Base-by-base conservation (phyloP, 2,888 invertebrate genomes). In the Heliconius erato region DNA sequence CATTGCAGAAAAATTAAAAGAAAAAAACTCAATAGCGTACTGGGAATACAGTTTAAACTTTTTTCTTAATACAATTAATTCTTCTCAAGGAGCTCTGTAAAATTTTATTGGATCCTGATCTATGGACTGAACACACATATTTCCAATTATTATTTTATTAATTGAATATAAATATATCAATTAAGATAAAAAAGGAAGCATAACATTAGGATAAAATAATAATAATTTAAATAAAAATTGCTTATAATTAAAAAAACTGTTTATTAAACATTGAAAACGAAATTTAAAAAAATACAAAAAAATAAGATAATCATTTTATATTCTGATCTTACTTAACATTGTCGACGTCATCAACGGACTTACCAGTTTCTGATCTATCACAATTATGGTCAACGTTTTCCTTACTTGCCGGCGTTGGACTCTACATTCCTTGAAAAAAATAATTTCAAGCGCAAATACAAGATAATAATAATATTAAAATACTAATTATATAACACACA, bases 321-420 rank as follows among this genome's bases (percentile, higher is more conserved):
- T 79, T 44, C 74, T 83, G 78, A 78, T 54, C 74, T 26, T 80
- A 69, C 72, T 79, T 54, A 28, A 76, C 72, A 49, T 71, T 83
- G 35, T 63, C 76, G 83, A 84, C 85, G 85, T 85, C 88, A 87
- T 78, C 80, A 74, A 80, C 86, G 88, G 88, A 87, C 85, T 88
- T 87, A 87, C 88, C 88, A 85, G 88, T 87, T 87, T 88, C 85
- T 85, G 85, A 85, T 68, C 82, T 67, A 77, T 74, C 23, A 77
- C 35, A 65, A 78, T 65, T 72, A 81, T 49, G 23, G 35, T 32
- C 63, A 81, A 74, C 67, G 65, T 74, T 72, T 80, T 80, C 74
- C 74, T 72, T 28, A 72, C 44, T n/a, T 12, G 63, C 63, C 12
- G 12, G 12, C 32, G 59, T 3, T n/a, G n/a, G 59, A 35, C 63